Evolutionary conservation across 2,888 invertebrate species (phyloP).

Genomic region (Lampropteryx suffumata): DNA sequence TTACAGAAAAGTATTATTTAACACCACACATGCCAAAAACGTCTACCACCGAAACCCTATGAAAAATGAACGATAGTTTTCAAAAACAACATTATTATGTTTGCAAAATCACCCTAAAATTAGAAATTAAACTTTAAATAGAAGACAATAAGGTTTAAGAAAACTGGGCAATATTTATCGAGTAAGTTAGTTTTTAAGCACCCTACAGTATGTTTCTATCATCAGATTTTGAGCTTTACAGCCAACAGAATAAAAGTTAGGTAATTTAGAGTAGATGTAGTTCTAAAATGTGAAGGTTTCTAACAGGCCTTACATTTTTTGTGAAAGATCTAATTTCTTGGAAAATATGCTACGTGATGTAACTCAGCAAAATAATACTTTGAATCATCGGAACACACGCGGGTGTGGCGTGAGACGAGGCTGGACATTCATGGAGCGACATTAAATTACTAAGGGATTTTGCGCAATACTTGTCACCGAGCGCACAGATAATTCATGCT

Average conservation of each 20-base stretch:
- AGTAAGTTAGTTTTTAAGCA: constrained; percentile 38
- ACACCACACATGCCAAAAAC: constrained; percentile 41
- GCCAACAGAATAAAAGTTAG: constrained; percentile 1
- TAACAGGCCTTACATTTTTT: constrained; percentile 52
- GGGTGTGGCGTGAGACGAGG: constrained; percentile 34
- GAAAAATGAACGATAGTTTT: constrained; percentile 58
- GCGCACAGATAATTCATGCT: too few relatives aligned
- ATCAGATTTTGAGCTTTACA: constrained; percentile 9
- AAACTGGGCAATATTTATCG: background rate
- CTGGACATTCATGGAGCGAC: constrained; percentile 21
- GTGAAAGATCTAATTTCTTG: constrained; percentile 63
- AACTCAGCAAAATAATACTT: constrained; percentile 65
- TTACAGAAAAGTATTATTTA: constrained; percentile 41
- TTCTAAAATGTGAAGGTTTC: constrained; percentile 31
- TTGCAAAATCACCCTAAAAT: background rate
- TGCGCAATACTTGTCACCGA: too few relatives aligned
- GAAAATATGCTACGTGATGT: constrained; percentile 72
- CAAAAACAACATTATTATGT: constrained; percentile 22
- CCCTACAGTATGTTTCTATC: constrained; percentile 12
- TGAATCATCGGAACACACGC: constrained; percentile 57
- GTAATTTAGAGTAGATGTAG: background rate
- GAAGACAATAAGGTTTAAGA: background rate
- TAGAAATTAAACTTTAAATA: background rate
- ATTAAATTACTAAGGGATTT: background rate
- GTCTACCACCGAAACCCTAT: constrained; percentile 48